Evolutionary conservation across 2,797 vertebrate species (phyloP), one percentile per base, ranked within the genome.

Genomic region (Chaunax sp.): DNA sequence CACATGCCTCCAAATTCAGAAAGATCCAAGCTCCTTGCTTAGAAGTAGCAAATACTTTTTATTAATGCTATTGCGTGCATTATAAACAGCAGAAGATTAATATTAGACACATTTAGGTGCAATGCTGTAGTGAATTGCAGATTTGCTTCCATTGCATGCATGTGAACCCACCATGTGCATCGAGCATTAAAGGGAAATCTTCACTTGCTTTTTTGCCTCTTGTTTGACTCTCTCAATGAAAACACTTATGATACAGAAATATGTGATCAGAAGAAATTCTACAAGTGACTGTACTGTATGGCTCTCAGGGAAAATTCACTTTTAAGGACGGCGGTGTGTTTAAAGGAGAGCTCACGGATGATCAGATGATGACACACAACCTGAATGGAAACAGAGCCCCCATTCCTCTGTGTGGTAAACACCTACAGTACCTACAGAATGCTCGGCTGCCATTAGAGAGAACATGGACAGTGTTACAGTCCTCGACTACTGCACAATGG

Each of bases 271-370:
- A n/a, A n/a, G 11, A 19, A 23, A 38, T 14, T 64, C 15, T 66
- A 1, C 26, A 55, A 26, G 23, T 37, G 3, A 22, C 13, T 62
- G 2, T 61, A 14, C 6, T 56, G 0, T 60, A 1, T 63, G 37
- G 10, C 62, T 70, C 40, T 7, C 53, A 98, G 97, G 96, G 95
- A 11, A 94, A 66, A 50, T 91, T 96, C 59, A 77, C 91, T 5
- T 94, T 92, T 64, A 93, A 90, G 70, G 95, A 95, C 1, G 96
- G 96, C 0, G 62, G 7, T 1, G 35, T 87, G 37, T 95, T 94
- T 30, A 87, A 94, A 60, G 95, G 93, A 25, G 80, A 84, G 14
- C 97, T 98, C 80, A 43, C 78, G 60, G 72, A 93, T 2, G 95
- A 98, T 78, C 77, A 50, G 70, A 91, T 93, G 41, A 77, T 72